Base-by-base conservation (phyloP, 1,140 invertebrate genomes). In the Drosophila teissieri region DNA sequence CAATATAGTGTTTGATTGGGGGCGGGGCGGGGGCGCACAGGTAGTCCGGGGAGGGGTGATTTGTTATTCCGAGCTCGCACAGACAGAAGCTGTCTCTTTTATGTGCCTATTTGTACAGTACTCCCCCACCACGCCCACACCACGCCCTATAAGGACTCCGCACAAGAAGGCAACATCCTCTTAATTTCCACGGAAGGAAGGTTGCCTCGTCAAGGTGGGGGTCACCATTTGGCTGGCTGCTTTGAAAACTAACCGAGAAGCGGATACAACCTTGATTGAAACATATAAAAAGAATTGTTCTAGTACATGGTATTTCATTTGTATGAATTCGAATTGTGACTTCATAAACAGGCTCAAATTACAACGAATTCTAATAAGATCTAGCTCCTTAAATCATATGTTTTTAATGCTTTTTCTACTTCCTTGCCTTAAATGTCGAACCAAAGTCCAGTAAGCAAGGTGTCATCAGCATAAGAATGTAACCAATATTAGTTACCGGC, bases 51-150 rank as follows among this genome's bases (percentile, higher is more conserved):
- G 51, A 36, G 55, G 46, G 40, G 24, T n/a, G 63, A 78, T 75
- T 86, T 86, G 80, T 63, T 86, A 86, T 86, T 88, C 82, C 58
- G 40, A 15, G 10, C 69, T 63, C 64, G 82, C 75, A 86, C 82
- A 82, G 61, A 74, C 78, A 57, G 49, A 62, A 79, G 72, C 40
- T 80, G 64, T 56, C 73, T 44, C 63, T 67, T 49, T 67, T 78
- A 70, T 77, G 64, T 75, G 44, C 48, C 49, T 46, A 54, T 53
- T 51, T 45, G 62, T 61, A 44, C 48, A 40, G 27, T 6, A 51
- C 48, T 31, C 27, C 48, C 48, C 24, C 48, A 7, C 10, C 7
- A 34, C 27, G 7, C n/a, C 15, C 17, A n/a, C 27, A 39, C 62
- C 17, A 37, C 12, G 37, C n/a, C 36, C 15, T 10, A 34, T 24